Conservation (phyloP, 1,140 invertebrate genomes). For the Orchestia grillus region DNA sequence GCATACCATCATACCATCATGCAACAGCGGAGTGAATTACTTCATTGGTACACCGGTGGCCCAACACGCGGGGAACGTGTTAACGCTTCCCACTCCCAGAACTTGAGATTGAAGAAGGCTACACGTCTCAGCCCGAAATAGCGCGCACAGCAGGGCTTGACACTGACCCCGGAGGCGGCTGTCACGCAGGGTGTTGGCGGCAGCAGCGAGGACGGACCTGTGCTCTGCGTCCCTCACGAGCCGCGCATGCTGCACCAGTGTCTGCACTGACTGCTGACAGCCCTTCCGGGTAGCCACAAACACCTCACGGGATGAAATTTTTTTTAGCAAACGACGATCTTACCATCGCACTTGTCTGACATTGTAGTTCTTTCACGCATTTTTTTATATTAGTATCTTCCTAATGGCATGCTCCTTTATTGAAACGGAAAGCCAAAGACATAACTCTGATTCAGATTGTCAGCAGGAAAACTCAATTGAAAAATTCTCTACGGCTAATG, state of each 20-base stretch:
- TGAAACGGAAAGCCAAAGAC: background rate
- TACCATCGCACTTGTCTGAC: no score
- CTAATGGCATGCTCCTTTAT: background rate
- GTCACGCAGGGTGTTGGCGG: slow-evolving; percentile 75
- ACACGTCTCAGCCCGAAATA: no score
- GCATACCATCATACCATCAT: no score
- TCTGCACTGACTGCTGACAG: slow-evolving; percentile 78
- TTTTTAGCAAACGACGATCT: background rate
- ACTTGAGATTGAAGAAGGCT: no score
- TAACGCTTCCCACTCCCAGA: no score
- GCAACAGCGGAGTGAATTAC: no score
- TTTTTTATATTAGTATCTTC: background rate
- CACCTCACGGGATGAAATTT: slow-evolving; percentile 72
- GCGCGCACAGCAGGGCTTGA: slow-evolving; percentile 61
- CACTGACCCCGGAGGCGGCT: slow-evolving; percentile 76
- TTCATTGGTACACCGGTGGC: no score
- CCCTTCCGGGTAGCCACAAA: slow-evolving; percentile 85
- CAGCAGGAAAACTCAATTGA: background rate
- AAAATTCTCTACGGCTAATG: background rate
- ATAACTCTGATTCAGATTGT: background rate
- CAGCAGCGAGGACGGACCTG: slow-evolving; percentile 73
- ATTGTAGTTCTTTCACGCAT: background rate
- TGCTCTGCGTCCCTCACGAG: slow-evolving; percentile 75
- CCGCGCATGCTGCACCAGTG: slow-evolving; percentile 76
- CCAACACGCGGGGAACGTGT: no score